These are phyloP conservation scores for Rhadinocentrus ornatus DNA, from an alignment of 2,797 vertebrate species.

Conservation along the genomic window DNA sequence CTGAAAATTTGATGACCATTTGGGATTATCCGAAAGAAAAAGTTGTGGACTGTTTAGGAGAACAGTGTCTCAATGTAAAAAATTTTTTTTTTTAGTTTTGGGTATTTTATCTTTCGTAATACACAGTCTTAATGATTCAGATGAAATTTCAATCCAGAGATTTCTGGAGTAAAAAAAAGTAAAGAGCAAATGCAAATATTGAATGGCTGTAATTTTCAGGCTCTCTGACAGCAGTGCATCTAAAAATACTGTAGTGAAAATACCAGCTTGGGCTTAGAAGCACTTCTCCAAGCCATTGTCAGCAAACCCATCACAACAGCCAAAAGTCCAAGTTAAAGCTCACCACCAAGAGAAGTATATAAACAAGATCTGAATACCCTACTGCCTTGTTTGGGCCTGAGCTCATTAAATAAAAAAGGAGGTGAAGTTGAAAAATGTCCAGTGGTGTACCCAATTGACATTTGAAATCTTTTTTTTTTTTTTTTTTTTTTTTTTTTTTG, in stretches of 20 bases:
- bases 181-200: not conserved
- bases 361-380: not conserved
- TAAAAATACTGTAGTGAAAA: not conserved
- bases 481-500: too few relatives aligned
- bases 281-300: not conserved
- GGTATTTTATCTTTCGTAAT: not conserved
- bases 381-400: not conserved
- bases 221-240: not conserved
- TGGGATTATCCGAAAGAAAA: not conserved
- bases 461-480: too few relatives aligned
- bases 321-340: conserved; percentile 1
- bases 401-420: not conserved
- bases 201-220: not conserved
- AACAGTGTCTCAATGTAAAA: not conserved
- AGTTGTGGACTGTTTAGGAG: not conserved
- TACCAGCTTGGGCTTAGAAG: not conserved
- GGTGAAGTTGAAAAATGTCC: not conserved
- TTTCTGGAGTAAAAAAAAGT: not conserved
- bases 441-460: not conserved
- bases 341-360: not conserved
- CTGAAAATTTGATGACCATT: not conserved
- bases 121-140: not conserved
- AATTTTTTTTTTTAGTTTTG: too few relatives aligned
- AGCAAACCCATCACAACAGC: not conserved
- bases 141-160: not conserved